phyloP scores from a whole-genome alignment of 2,797 vertebrate genomes.

The Thripadectes ignobilis region DNA sequence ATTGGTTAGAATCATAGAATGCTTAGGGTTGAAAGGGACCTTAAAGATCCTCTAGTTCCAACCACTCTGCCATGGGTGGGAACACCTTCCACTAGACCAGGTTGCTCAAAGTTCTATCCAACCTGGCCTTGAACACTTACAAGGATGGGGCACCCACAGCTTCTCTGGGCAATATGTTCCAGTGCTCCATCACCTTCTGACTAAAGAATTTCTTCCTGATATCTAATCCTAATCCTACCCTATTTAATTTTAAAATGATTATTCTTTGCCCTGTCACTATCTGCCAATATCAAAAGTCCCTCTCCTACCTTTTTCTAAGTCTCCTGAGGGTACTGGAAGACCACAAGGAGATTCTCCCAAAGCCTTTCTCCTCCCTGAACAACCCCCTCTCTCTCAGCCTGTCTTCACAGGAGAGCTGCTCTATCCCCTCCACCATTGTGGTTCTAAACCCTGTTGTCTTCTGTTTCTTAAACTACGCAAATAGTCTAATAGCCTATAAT shows the following conservation, averaged over 20 bases:
- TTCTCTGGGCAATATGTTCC: neutral
- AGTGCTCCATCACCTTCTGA: neutral
- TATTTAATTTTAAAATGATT: neutral
- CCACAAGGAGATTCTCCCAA: neutral
- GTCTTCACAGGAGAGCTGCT: neutral
- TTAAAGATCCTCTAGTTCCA: neutral
- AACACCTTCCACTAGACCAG: neutral
- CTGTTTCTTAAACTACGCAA: neutral
- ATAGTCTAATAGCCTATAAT: neutral
- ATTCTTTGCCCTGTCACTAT: neutral
- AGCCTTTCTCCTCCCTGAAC: neutral
- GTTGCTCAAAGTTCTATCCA: neutral
- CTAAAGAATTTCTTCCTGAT: neutral
- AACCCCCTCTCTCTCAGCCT: neutral
- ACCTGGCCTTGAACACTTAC: neutral
- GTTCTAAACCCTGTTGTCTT: neutral
- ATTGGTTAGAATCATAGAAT: neutral
- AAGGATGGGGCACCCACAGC: neutral
- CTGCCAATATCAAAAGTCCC: neutral
- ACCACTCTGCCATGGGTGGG: neutral
- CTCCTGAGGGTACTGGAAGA: neutral
- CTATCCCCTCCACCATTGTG: neutral
- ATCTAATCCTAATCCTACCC: neutral
- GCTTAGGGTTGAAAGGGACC: neutral
- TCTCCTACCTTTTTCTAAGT: neutral